A percentile compares a stretch with the other conserved stretches of the same genome.
Evolutionary conservation across 2,797 vertebrate species (phyloP).

Genomic region (Leptatherina wallacei): DNA sequence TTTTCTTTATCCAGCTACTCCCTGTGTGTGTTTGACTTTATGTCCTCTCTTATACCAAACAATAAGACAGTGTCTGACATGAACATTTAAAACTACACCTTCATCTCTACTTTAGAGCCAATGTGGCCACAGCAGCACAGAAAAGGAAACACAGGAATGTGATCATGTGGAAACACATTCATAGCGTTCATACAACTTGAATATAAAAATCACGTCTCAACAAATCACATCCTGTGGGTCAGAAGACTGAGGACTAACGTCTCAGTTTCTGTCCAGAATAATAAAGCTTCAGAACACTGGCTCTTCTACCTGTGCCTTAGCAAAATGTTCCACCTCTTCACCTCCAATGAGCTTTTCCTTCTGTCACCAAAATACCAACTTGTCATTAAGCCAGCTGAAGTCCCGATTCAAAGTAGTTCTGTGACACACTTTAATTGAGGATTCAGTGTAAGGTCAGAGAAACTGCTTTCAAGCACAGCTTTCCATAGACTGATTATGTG

Average conservation of each 20-base stretch:
- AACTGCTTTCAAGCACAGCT: slow-evolving; percentile 80
- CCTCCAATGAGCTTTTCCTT: slow-evolving; percentile 73
- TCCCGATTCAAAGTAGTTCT: slow-evolving; percentile 82
- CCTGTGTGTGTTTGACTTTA: background rate
- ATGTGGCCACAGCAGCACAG: background rate
- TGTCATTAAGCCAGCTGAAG: slow-evolving; percentile 82
- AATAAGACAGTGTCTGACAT: slow-evolving; percentile 24
- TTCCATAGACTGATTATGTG: slow-evolving; percentile 83
- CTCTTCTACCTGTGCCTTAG: slow-evolving; percentile 57
- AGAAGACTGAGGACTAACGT: slow-evolving; percentile 51
- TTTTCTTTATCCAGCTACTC: background rate
- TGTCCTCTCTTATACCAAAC: background rate
- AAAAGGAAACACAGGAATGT: background rate
- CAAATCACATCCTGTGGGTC: slow-evolving; percentile 38
- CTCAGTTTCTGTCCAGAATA: slow-evolving; percentile 54
- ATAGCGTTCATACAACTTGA: slow-evolving; percentile 15
- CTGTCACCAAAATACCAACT: slow-evolving; percentile 66
- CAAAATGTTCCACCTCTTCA: slow-evolving; percentile 76
- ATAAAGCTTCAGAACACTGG: slow-evolving; percentile 61
- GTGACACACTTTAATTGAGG: slow-evolving; percentile 84
- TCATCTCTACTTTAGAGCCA: slow-evolving; percentile 27
- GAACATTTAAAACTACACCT: slow-evolving; percentile 33
- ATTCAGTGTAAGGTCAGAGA: slow-evolving; percentile 80
- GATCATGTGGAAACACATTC: slow-evolving; percentile 11
- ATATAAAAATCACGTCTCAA: slow-evolving; percentile 43